Base-by-base conservation (phyloP, 2,113 vertebrate genomes). In the Nothoprocta perdicaria region DNA sequence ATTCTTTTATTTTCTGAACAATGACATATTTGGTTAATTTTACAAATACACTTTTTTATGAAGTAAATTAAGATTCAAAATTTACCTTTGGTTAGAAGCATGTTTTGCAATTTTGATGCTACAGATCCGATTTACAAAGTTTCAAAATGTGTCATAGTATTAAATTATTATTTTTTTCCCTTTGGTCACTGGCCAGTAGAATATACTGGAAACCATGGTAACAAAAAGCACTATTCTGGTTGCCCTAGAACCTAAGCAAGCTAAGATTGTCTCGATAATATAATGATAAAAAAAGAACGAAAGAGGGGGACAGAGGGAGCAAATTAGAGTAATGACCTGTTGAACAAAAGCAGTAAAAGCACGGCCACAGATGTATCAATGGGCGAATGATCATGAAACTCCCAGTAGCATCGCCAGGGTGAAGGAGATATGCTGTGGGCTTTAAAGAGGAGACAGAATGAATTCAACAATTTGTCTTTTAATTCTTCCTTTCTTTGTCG, bases 1-100 rank as follows among this genome's bases (percentile, higher is more conserved):
- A 45, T 48, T 48, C 10, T 48, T 86, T 89, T 90, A 61, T 93
- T 95, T 95, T 91, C 52, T 66, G 93, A 95, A 95, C 86, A 95
- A 90, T 91, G 81, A 68, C 38, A 94, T 93, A 86, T 86, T 83
- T 91, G 40, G 68, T 86, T 89, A 86, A 72, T 63, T 86, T 91
- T 94, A 87, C 45, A 45, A 17, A 4, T 89, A 55, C 87, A 53
- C 46, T 80, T 92, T 86, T 91, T 78, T 57, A 85, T 68, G 45
- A 90, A 84, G 73, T 90, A 86, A 90, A 94, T 90, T 67, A 90
- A 88, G 57, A 90, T 94, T 92, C 57, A 63, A 92, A 75, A 50
- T 69, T 24, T 35, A 24, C 22, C 77, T 92, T 86, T 1, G 4
- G 52, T 48, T 93, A 16, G 80, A 94, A 85, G 68, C 81, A 38